Evolutionary conservation across 2,888 invertebrate species (phyloP).

Genomic region (Chymomyza fuscimana): DNA sequence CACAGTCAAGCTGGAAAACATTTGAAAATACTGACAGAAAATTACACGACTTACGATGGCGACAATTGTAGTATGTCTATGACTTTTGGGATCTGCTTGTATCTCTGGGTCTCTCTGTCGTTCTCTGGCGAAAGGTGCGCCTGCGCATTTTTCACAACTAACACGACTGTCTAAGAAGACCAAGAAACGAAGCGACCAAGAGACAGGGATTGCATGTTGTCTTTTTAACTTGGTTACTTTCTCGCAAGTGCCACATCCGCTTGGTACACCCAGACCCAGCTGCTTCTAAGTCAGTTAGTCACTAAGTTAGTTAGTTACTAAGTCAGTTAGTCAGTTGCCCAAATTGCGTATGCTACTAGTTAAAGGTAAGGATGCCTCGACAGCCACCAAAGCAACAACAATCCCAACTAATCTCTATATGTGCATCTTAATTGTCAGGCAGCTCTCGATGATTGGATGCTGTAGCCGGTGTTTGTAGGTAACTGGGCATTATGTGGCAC

Average conservation of each 20-base stretch:
- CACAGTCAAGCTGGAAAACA: background rate
- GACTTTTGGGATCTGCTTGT: background rate
- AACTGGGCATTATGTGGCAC: constrained; percentile 63
- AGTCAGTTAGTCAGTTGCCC: constrained; percentile 40
- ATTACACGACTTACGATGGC: constrained; percentile 1
- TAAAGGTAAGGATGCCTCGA: constrained; percentile 10
- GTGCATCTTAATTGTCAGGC: constrained; percentile 72
- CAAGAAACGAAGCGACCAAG: constrained; percentile 21
- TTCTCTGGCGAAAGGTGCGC: constrained; percentile 66
- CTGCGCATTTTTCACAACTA: constrained; percentile 63
- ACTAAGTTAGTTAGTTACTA: background rate
- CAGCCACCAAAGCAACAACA: constrained; percentile 19
- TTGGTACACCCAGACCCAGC: constrained; percentile 35
- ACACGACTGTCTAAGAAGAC: constrained; percentile 42
- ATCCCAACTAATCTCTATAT: constrained; percentile 60
- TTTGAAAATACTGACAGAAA: background rate
- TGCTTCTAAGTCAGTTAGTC: constrained; percentile 53
- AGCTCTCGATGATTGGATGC: constrained; percentile 32
- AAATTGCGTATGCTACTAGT: constrained; percentile 58
- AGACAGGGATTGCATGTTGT: constrained; percentile 51
- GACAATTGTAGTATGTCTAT: constrained; percentile 4
- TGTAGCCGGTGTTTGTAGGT: constrained; percentile 58
- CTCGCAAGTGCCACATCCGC: constrained; percentile 56
- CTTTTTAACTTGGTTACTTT: constrained; percentile 22
- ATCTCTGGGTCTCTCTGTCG: constrained; percentile 9